A percentile compares a stretch with the other conserved stretches of the same genome.
Conservation (phyloP, 1,140 invertebrate species). For the Hormaphis cornu region DNA sequence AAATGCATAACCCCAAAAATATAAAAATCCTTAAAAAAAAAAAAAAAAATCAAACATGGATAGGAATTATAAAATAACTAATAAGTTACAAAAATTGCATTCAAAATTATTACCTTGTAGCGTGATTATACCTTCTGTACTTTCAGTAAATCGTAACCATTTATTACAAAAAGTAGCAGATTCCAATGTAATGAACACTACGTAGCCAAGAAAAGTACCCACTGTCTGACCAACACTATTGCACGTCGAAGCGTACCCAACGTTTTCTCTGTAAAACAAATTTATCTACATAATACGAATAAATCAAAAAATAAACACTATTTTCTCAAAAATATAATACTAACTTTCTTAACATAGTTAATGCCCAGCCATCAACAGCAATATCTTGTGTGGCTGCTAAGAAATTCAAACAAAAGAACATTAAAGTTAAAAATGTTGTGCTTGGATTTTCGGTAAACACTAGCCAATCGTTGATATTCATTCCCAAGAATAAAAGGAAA, state of each 20-base stretch:
- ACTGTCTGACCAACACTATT: conserved; percentile 97
- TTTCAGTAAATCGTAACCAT: conserved; percentile 70
- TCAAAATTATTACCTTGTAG: conserved; percentile 54
- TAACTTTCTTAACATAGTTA: conserved; percentile 92
- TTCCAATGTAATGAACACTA: conserved; percentile 94
- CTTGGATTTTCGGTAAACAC: conserved; percentile 57
- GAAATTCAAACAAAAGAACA: conserved; percentile 91
- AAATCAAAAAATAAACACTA: not conserved
- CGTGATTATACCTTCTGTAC: conserved; percentile 68
- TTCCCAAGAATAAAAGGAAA: conserved; percentile 76
- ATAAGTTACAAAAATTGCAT: not conserved
- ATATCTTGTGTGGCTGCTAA: conserved; percentile 98
- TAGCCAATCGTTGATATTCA: conserved; percentile 62
- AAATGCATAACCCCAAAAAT: conserved; percentile 92
- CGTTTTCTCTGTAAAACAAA: conserved; percentile 60
- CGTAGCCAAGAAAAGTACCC: conserved; percentile 95
- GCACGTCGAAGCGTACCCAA: conserved; percentile 98
- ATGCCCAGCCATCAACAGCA: conserved; percentile 98
- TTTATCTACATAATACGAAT: conserved; percentile 35
- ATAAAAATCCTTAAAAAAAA: conserved; percentile 64
- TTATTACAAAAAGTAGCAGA: conserved; percentile 92
- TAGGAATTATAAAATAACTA: not conserved
- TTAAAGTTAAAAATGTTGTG: conserved; percentile 66
- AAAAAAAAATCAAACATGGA: conserved; percentile 29
- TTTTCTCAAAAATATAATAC: not conserved